Evolutionary conservation across 2,888 invertebrate species (phyloP).

Genomic region (Saturnia japonica): DNA sequence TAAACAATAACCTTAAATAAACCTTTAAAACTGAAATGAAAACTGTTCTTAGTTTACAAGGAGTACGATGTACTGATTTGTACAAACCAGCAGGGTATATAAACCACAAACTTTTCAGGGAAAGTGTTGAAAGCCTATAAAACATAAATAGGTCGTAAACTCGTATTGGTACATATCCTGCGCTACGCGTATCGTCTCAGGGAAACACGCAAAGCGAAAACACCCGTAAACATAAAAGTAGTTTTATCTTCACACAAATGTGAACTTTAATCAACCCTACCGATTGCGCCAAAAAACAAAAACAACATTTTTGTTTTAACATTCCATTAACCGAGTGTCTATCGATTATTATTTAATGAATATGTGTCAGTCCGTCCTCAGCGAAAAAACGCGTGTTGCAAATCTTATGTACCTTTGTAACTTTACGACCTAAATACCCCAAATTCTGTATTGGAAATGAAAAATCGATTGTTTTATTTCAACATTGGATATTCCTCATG

Average conservation of each 20-base stretch:
- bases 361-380: too few relatives aligned
- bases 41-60: not conserved
- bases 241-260: constrained; percentile 1
- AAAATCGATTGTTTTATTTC: too few relatives aligned
- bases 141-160: not conserved
- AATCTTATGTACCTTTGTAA: too few relatives aligned
- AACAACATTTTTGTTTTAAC: too few relatives aligned
- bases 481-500: too few relatives aligned
- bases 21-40: too few relatives aligned
- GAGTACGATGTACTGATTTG: not conserved
- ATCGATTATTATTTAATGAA: too few relatives aligned
- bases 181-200: not conserved
- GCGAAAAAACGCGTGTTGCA: too few relatives aligned
- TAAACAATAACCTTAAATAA: not conserved
- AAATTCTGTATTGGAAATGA: too few relatives aligned
- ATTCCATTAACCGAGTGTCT: too few relatives aligned
- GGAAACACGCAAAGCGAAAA: not conserved
- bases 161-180: not conserved
- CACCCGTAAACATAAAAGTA: not conserved
- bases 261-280: not conserved
- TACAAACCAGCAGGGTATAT: not conserved
- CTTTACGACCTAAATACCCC: too few relatives aligned
- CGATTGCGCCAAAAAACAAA: too few relatives aligned
- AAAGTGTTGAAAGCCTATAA: not conserved
- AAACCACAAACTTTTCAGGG: not conserved